Conservation (phyloP, 2,113 vertebrate genomes). For the Phycodurus eques region DNA sequence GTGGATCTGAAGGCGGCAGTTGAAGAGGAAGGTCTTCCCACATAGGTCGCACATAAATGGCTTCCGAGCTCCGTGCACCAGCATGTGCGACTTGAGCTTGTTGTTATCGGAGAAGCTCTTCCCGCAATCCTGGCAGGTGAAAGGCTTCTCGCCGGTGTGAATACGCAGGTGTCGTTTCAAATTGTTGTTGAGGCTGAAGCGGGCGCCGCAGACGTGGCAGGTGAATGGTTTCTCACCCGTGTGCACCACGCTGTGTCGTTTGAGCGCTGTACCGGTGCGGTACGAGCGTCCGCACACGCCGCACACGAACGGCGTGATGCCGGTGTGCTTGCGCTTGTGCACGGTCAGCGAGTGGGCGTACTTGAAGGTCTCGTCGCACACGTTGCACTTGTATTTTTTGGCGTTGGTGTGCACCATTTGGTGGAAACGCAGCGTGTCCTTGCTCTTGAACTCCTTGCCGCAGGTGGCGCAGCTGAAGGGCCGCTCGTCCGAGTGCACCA, state of each 20-base stretch:
- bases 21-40: slow-evolving; percentile 69
- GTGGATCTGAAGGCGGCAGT: slow-evolving; percentile 61
- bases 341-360: slow-evolving; percentile 64
- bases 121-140: slow-evolving; percentile 58
- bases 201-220: slow-evolving; percentile 65
- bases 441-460: slow-evolving; percentile 69
- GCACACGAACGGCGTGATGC: slow-evolving; percentile 56
- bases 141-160: slow-evolving; percentile 66
- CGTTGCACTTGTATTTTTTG: slow-evolving; percentile 59
- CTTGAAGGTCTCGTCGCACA: slow-evolving; percentile 65
- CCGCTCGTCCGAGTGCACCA: slow-evolving; percentile 62
- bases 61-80: slow-evolving; percentile 61
- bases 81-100: slow-evolving; percentile 68
- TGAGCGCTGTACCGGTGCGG: slow-evolving; percentile 56
- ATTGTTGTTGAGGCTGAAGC: slow-evolving; percentile 68
- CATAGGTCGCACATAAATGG: slow-evolving; percentile 69
- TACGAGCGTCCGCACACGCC: slow-evolving; percentile 52
- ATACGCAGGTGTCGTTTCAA: slow-evolving; percentile 63
- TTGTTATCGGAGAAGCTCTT: slow-evolving; percentile 66
- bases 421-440: slow-evolving; percentile 68
- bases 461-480: slow-evolving; percentile 60
- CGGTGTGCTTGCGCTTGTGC: slow-evolving; percentile 68
- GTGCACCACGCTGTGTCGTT: slow-evolving; percentile 60
- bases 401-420: slow-evolving; percentile 60
- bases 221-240: slow-evolving; percentile 67